Percentiles rank a stretch among this genome's conserved stretches.
Conservation (phyloP, 2,888 invertebrate species). For the Pecten maximus region DNA sequence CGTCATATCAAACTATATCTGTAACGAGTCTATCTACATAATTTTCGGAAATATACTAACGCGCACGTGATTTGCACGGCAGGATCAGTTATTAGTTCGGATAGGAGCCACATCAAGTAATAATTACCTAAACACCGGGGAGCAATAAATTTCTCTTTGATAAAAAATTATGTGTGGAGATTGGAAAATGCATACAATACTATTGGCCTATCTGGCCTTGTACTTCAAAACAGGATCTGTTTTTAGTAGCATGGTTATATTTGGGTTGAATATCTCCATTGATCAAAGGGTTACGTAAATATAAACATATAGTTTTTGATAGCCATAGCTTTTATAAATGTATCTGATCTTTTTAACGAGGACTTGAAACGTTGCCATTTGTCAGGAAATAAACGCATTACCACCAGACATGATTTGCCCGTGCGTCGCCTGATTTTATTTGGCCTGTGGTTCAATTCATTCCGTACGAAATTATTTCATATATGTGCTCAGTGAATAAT, state of each 20-base stretch:
- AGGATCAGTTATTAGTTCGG: background rate
- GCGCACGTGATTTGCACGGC: background rate
- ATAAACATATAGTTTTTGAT: background rate
- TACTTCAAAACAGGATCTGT: background rate
- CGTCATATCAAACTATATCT: background rate
- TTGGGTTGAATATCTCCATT: background rate
- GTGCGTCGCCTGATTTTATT: background rate
- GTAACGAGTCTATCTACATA: background rate
- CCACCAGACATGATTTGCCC: background rate
- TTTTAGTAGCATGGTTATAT: background rate
- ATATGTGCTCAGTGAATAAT: no score
- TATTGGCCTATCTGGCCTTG: background rate
- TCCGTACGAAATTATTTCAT: background rate
- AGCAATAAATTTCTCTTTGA: slow-evolving; percentile 25
- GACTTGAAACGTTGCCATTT: background rate
- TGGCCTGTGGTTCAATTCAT: background rate
- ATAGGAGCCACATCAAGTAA: background rate
- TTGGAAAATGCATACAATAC: background rate
- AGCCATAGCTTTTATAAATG: background rate
- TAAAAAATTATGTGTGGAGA: background rate
- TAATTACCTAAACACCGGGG: background rate
- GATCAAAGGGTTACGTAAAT: background rate
- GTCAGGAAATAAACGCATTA: background rate
- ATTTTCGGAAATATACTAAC: background rate
- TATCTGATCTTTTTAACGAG: background rate